Percentiles rank a stretch among this genome's conserved stretches.
Evolutionary conservation across 1,140 invertebrate genomes (phyloP).

Genomic region (Aphidius ervi): DNA sequence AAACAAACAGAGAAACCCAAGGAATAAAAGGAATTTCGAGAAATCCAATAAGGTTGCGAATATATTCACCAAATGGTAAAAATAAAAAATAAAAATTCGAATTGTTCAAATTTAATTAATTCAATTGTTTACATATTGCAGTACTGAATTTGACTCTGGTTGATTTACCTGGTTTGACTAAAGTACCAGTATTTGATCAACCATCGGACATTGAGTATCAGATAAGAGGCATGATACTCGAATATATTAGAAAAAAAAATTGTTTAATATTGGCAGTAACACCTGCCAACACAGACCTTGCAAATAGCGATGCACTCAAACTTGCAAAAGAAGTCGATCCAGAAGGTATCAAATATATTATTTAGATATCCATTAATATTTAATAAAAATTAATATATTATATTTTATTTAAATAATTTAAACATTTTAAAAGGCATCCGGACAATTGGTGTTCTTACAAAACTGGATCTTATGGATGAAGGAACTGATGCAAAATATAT

Average conservation of each 20-base stretch:
- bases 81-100: too few species aligned
- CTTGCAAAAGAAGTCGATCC: slow-evolving; percentile 93
- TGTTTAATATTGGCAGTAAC: slow-evolving; percentile 94
- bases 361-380: too few species aligned
- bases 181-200: slow-evolving; percentile 94
- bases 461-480: slow-evolving; percentile 99
- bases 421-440: slow-evolving; percentile 61
- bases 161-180: slow-evolving; percentile 94
- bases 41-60: slow-evolving; percentile 96
- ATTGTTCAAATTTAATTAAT: too few species aligned
- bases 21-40: slow-evolving; percentile 98
- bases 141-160: slow-evolving; percentile 91
- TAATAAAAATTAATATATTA: too few species aligned
- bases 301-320: slow-evolving; percentile 94
- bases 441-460: slow-evolving; percentile 99
- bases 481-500: slow-evolving; percentile 98
- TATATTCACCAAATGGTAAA: slow-evolving; percentile 89
- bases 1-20: slow-evolving; percentile 96
- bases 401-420: too few species aligned
- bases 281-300: slow-evolving; percentile 93
- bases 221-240: slow-evolving; percentile 91
- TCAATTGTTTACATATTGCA: too few species aligned
- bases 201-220: slow-evolving; percentile 89
- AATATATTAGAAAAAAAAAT: slow-evolving; percentile 89
- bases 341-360: slow-evolving; percentile 63